These are phyloP conservation scores for Meteorus colon DNA, from an alignment of 2,888 invertebrate genomes.

Conservation along the genomic window DNA sequence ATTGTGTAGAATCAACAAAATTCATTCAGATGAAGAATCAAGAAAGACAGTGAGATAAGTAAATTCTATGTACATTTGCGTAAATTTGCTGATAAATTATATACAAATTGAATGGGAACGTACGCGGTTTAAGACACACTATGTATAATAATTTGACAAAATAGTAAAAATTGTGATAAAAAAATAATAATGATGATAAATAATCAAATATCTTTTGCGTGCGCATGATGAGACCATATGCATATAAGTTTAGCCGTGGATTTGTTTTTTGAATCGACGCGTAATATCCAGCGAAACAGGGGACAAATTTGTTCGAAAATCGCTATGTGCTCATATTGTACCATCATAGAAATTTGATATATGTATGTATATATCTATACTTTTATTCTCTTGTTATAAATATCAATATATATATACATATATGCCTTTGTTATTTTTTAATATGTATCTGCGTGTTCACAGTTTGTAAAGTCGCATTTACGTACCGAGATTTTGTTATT, in stretches of 20 bases:
- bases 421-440: constrained; percentile 38
- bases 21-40: neutral
- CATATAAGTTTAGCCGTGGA: constrained; percentile 19
- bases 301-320: constrained; percentile 48
- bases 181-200: constrained; percentile 16
- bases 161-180: constrained; percentile 3
- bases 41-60: neutral
- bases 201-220: constrained; percentile 14
- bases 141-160: constrained; percentile 9
- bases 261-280: constrained; percentile 31
- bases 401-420: constrained; percentile 45
- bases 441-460: constrained; percentile 38
- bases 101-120: constrained; percentile 20
- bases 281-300: constrained; percentile 31
- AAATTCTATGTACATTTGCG: constrained; percentile 2
- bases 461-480: constrained; percentile 33
- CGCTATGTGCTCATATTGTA: constrained; percentile 48
- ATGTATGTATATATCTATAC: constrained; percentile 38
- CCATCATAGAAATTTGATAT: constrained; percentile 45
- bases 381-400: constrained; percentile 31
- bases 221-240: constrained; percentile 34
- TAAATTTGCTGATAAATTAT: neutral
- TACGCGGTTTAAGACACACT: constrained; percentile 6
- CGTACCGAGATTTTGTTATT: constrained; percentile 32
- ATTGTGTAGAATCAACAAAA: neutral